These are phyloP conservation scores for Synanthedon myopaeformis DNA, from an alignment of 2,888 invertebrate genomes.

Conservation along the genomic window DNA sequence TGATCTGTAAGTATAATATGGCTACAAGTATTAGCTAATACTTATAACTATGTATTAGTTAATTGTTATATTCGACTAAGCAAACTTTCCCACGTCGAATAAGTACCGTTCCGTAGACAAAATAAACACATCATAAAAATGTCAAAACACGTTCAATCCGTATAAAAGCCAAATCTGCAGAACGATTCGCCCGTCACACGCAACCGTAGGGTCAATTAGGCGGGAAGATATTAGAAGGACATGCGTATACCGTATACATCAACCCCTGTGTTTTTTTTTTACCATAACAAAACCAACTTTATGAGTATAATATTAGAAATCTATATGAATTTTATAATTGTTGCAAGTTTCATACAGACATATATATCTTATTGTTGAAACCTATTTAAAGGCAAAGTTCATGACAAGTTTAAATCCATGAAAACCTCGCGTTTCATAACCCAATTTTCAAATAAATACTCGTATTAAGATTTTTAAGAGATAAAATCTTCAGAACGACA, in stretches of 20 bases:
- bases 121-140: conserved; percentile 1
- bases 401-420: too few species aligned
- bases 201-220: conserved; percentile 13
- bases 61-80: neutral
- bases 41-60: too few species aligned
- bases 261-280: neutral
- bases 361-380: too few species aligned
- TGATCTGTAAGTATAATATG: neutral
- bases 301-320: too few species aligned
- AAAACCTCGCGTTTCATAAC: too few species aligned
- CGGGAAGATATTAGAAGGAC: conserved; percentile 5
- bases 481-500: too few species aligned
- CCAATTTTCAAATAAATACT: too few species aligned
- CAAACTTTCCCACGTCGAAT: neutral
- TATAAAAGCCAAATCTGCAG: conserved; percentile 22
- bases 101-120: neutral
- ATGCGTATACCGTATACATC: neutral
- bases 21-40: neutral
- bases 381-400: too few species aligned
- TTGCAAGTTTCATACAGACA: too few species aligned
- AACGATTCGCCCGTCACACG: conserved; percentile 31
- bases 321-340: too few species aligned
- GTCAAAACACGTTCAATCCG: conserved; percentile 34
- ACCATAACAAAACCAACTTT: too few species aligned
- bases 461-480: too few species aligned